Base-by-base conservation (phyloP, 1,140 invertebrate species). In the Drosophila albomicans region DNA sequence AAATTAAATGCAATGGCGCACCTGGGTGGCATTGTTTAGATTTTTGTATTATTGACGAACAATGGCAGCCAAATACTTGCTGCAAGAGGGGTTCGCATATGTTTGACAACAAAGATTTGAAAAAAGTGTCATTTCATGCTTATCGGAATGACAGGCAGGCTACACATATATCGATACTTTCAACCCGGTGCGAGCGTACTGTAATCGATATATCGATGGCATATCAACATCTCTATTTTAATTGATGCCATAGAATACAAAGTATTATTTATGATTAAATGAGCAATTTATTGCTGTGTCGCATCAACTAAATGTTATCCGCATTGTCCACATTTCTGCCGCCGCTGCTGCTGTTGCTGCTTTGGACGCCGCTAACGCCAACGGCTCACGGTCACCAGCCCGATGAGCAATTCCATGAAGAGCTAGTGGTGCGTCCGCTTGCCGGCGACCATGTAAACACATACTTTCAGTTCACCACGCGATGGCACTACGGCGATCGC, bases 381-480 rank as follows among this genome's bases (percentile, higher is more conserved):
- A 30, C 38, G 65, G 62, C 46, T 11, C 10, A 13, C 5, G 32
- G 32, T 8, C 51, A 63, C 25, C 74, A 59, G 3, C 67, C 49
- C 48, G 77, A 93, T 86, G 96, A 97, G 87, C 93, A 91, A 46
- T 97, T 96, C 91, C 93, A 95, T 67, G 97, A 98, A 93, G 96
- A 98, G 92, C 93, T 98, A 15, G 94, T 96, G 59, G 93, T 98
- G 13, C 97, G 96, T 90, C 96, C 96, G 0, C 92, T 98, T 43
- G 93, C 95, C 35, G 96, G 94, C 91, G 96, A 96, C 72, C 95
- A 97, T 93, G 93, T 98, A 52, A 96, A 97, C 91, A 95, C 96
- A 10, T 96, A 96, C 93, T 98, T 98, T 91, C 96, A 98, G 93
- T 98, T 98, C 93, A 96, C 95, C 35, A 97, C 96, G 2, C 90